Evolutionary conservation across 1,140 invertebrate genomes (phyloP).

Genomic region (Drosophila grimshawi): DNA sequence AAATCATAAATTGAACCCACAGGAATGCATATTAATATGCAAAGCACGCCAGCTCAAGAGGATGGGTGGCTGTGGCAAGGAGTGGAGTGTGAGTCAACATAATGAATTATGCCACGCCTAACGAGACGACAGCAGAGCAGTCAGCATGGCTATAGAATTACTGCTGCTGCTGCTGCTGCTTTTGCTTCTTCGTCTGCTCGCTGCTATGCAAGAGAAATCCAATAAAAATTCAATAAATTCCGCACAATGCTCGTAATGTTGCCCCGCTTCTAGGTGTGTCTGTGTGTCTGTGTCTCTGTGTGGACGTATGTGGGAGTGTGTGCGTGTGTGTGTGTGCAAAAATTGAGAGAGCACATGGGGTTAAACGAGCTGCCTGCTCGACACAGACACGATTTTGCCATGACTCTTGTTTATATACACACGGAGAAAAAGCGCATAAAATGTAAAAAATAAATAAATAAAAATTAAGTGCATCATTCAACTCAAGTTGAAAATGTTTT

Average conservation of each 20-base stretch:
- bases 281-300: slow-evolving; percentile 1
- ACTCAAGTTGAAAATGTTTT: too few relatives aligned
- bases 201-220: slow-evolving; percentile 65
- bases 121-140: slow-evolving; percentile 68
- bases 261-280: slow-evolving; percentile 9
- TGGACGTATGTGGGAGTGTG: background rate
- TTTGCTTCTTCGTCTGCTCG: background rate
- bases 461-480: background rate
- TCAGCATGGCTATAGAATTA: slow-evolving; percentile 54
- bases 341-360: slow-evolving; percentile 39
- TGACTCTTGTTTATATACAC: slow-evolving; percentile 20
- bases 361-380: slow-evolving; percentile 38
- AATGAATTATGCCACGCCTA: slow-evolving; percentile 83
- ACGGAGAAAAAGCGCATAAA: background rate
- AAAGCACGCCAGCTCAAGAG: slow-evolving; percentile 59
- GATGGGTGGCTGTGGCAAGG: background rate
- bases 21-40: slow-evolving; percentile 81
- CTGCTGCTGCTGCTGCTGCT: background rate
- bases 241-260: slow-evolving; percentile 59
- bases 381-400: slow-evolving; percentile 42
- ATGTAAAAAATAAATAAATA: slow-evolving; percentile 2
- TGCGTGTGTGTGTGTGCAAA: slow-evolving; percentile 16
- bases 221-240: slow-evolving; percentile 84
- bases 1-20: slow-evolving; percentile 71
- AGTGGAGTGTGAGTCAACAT: slow-evolving; percentile 64